Percentiles rank a stretch among this genome's conserved stretches.
These are phyloP conservation scores for Pipistrellus nathusii DNA, from an alignment of 2,797 vertebrate species.

Conservation along the genomic window DNA sequence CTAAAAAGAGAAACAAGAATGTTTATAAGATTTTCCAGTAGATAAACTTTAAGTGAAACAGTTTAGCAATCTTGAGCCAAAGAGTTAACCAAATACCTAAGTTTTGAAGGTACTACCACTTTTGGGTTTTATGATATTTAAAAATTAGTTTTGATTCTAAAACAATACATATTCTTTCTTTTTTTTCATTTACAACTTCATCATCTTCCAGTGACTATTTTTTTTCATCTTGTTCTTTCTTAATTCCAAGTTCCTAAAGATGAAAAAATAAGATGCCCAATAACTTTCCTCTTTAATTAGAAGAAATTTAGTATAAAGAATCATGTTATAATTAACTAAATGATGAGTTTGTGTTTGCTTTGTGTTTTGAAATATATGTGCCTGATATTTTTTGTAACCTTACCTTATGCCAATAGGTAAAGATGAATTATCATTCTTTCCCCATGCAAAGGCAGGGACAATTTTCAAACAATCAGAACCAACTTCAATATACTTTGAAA, in stretches of 20 bases:
- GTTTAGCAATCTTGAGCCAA: constrained; percentile 27
- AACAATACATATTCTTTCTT: background rate
- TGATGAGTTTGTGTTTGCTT: background rate
- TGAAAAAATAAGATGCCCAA: background rate
- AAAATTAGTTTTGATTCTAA: background rate
- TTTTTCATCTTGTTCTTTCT: constrained; percentile 31
- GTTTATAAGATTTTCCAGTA: constrained; percentile 17
- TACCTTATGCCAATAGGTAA: background rate
- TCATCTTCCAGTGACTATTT: background rate
- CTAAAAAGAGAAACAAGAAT: constrained; percentile 27
- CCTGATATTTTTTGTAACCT: background rate
- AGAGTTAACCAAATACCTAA: constrained; percentile 26
- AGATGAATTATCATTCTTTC: constrained; percentile 6
- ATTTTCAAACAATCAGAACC: constrained; percentile 26
- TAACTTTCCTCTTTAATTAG: constrained; percentile 31
- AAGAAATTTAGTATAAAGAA: constrained; percentile 16
- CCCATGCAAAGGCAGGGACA: background rate
- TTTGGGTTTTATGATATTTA: background rate
- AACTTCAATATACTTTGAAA: background rate
- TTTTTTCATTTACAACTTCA: constrained; percentile 32
- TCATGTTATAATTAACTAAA: constrained; percentile 27
- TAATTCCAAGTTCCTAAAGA: constrained; percentile 46
- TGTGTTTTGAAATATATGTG: constrained; percentile 25
- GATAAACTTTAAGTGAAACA: constrained; percentile 30
- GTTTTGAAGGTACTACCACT: background rate